phyloP scores from a whole-genome alignment of 2,113 vertebrate genomes.

The Triplophysa dalaica region DNA sequence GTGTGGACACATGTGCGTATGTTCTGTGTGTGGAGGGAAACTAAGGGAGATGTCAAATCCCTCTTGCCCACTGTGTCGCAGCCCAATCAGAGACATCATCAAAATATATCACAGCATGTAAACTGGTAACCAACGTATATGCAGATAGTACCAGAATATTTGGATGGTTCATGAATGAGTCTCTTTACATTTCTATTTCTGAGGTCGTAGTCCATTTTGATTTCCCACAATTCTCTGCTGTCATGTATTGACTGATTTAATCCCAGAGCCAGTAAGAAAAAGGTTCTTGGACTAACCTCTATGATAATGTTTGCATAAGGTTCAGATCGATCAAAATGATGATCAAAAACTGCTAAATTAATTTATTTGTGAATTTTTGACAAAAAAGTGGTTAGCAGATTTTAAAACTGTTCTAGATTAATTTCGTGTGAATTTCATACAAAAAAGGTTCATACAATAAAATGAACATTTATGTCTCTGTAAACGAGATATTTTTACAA shows the following conservation, averaged over 20 bases:
- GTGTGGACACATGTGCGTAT: conserved; percentile 97
- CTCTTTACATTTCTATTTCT: background rate
- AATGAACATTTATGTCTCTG: background rate
- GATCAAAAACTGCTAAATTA: too few relatives aligned
- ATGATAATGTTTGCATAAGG: background rate
- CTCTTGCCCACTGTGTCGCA: conserved; percentile 93
- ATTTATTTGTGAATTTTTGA: too few relatives aligned
- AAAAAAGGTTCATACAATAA: background rate
- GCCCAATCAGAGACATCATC: conserved; percentile 95
- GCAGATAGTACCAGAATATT: background rate
- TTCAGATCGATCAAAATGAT: too few relatives aligned
- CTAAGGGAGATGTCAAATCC: conserved; percentile 93
- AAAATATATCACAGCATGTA: conserved; percentile 95
- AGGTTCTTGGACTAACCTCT: background rate
- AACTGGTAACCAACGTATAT: conserved; percentile 11
- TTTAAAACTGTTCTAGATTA: too few relatives aligned
- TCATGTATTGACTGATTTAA: background rate
- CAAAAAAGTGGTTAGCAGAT: too few relatives aligned
- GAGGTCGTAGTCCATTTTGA: background rate
- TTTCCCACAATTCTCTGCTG: background rate
- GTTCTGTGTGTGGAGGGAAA: conserved; percentile 87
- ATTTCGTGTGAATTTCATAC: background rate
- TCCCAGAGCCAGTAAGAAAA: background rate
- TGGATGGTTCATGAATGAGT: background rate
- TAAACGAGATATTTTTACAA: too few relatives aligned